Base-by-base conservation (phyloP, 1,140 invertebrate genomes). In the Pachypeltis micranthus region DNA sequence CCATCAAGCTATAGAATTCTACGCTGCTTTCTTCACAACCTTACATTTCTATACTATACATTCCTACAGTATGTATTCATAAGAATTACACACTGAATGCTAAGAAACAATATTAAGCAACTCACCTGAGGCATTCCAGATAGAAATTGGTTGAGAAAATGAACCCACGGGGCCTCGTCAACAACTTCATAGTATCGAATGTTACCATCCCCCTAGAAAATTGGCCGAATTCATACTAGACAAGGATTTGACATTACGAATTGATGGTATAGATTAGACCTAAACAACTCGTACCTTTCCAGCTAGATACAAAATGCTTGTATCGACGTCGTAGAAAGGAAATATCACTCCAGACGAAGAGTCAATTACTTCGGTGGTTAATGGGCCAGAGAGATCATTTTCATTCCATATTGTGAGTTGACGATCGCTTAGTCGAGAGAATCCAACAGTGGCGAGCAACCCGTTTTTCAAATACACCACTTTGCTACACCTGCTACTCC, bases 101-200 rank as follows among this genome's bases (percentile, higher is more conserved):
- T 25, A 1, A 61, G 7, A n/a, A 39, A 39, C 19, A 19, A 25
- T 14, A 12, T 4, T n/a, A 28, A 61, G 60, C 19, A 65, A 64
- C n/a, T 44, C 68, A 81, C 79, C 74, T 93, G 90, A 59, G 91
- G 90, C 71, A 85, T 85, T 2, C 90, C 88, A 14, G 93, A 94
- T n/a, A 93, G 82, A 74, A 89, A 96, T 70, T 93, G 90, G 72
- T 87, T 93, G 1, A 97, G 80, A 73, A 89, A 96, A 76, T 94
- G 87, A 63, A 91, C 80, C 74, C 86, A 93, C 0, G 92, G 91
- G 1, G 82, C 74, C 67, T 92, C 86, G 67, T 91, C 83, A 0
- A 87, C 87, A 24, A 96, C 83, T 77, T 97, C 93, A 75, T 93
- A 96, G 74, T 96, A 97, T 7, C 93, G 81, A 65, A 97, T 95